Evolutionary conservation across 1,140 invertebrate species (phyloP).

Genomic region (Chironomus tepperi): DNA sequence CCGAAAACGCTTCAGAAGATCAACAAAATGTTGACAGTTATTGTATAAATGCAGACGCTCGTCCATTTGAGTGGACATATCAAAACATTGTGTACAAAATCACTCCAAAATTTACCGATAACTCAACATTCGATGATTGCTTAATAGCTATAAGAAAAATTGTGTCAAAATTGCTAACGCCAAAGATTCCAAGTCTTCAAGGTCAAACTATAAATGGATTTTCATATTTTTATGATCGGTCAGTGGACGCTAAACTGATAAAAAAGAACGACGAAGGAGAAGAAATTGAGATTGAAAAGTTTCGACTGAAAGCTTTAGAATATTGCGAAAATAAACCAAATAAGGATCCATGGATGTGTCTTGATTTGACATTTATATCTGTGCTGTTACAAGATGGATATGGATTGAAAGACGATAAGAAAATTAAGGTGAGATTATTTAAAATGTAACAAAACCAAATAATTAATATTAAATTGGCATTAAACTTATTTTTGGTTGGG

Average conservation of each 20-base stretch:
- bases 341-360: constrained; percentile 79
- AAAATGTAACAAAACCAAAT: no score
- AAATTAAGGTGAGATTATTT: constrained; percentile 53
- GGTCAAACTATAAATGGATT: constrained; percentile 70
- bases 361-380: constrained; percentile 83
- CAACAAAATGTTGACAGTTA: constrained; percentile 47
- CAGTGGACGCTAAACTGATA: constrained; percentile 69
- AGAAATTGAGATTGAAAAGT: constrained; percentile 52
- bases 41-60: constrained; percentile 63
- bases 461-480: no score
- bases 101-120: constrained; percentile 38
- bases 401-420: constrained; percentile 57
- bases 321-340: constrained; percentile 53
- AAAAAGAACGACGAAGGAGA: constrained; percentile 59
- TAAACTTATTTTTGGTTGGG: no score
- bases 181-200: constrained; percentile 51
- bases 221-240: constrained; percentile 90
- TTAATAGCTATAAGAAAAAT: constrained; percentile 50
- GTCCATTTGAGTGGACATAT: constrained; percentile 49
- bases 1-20: constrained; percentile 43
- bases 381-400: constrained; percentile 75
- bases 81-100: constrained; percentile 48
- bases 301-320: constrained; percentile 54
- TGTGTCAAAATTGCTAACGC: constrained; percentile 48
- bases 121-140: constrained; percentile 52